Conservation (phyloP, 2,797 vertebrate genomes). For the Gymnoscopelus braueri region DNA sequence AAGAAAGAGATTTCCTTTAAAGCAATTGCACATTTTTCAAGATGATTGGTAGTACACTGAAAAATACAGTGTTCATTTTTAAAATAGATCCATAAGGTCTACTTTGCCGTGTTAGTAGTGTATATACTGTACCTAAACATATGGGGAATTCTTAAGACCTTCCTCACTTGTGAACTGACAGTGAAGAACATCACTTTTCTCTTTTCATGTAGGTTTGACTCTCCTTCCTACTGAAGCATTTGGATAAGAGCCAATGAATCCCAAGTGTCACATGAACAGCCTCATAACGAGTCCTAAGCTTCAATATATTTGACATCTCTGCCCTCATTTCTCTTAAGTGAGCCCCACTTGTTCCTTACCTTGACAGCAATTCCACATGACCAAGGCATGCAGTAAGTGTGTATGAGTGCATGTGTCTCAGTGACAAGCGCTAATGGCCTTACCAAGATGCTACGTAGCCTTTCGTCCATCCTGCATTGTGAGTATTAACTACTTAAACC, state of each 20-base stretch:
- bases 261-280: constrained; percentile 37
- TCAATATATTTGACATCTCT: constrained; percentile 23
- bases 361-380: not conserved
- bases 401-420: not conserved
- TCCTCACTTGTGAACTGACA: not conserved
- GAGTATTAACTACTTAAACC: too few relatives aligned
- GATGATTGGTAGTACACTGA: too few relatives aligned
- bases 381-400: constrained; percentile 2
- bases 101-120: too few relatives aligned
- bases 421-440: too few relatives aligned
- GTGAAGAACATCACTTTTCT: not conserved
- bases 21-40: too few relatives aligned
- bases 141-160: not conserved
- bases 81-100: too few relatives aligned
- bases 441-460: too few relatives aligned
- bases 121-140: too few relatives aligned
- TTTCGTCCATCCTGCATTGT: too few relatives aligned
- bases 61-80: too few relatives aligned
- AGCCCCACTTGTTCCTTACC: not conserved
- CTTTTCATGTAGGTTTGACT: not conserved
- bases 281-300: constrained; percentile 6
- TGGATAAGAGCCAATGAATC: constrained; percentile 7
- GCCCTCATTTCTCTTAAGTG: constrained; percentile 13
- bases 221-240: constrained; percentile 22
- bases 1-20: too few relatives aligned